These are phyloP conservation scores for Thinocorus orbignyianus DNA, from an alignment of 2,113 vertebrate species.

Conservation along the genomic window DNA sequence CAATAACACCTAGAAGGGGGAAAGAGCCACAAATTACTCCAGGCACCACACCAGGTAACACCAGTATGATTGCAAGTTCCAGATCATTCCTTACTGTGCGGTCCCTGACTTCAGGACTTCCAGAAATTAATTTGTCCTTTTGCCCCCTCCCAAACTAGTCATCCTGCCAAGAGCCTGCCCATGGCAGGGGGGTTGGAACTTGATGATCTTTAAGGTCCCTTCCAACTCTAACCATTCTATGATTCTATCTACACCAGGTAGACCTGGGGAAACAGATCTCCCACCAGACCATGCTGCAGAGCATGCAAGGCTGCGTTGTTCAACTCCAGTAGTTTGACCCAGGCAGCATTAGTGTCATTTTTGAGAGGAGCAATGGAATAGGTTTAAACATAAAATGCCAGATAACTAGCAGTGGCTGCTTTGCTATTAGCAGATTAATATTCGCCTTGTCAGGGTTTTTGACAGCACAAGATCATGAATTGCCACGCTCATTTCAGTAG, in stretches of 20 bases:
- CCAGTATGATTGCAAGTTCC: background rate
- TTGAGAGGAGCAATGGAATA: background rate
- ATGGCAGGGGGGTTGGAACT: too few relatives aligned
- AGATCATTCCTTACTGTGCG: background rate
- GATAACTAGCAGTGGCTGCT: background rate
- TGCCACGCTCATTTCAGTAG: background rate
- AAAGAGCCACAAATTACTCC: background rate
- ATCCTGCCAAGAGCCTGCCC: background rate
- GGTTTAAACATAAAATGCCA: background rate
- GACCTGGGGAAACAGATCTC: background rate
- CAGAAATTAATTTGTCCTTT: background rate
- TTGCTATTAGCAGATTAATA: background rate
- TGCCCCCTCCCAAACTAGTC: background rate
- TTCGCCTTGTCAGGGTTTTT: background rate
- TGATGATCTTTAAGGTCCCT: too few relatives aligned
- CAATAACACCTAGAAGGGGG: slow-evolving; percentile 77
- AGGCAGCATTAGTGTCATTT: background rate
- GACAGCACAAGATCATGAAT: background rate
- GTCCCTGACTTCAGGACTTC: background rate
- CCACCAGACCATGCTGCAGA: background rate
- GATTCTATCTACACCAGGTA: background rate
- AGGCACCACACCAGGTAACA: background rate
- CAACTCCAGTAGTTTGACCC: background rate
- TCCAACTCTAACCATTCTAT: too few relatives aligned
- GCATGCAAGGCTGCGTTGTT: background rate